Evolutionary conservation across 1,140 invertebrate species (phyloP).

Genomic region (Lepidurus arcticus): DNA sequence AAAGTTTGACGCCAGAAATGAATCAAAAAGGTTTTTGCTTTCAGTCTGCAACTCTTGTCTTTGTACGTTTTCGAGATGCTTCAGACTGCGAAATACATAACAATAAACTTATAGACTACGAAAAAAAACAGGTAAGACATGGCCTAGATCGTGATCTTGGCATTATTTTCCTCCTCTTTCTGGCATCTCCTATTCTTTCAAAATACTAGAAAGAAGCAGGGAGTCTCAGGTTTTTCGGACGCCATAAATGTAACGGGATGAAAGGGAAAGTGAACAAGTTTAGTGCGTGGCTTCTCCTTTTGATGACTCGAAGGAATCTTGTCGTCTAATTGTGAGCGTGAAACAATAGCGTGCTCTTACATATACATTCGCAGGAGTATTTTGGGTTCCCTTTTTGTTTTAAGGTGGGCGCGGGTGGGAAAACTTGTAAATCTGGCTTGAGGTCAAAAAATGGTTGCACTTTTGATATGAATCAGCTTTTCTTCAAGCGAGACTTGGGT

Average conservation of each 20-base stretch:
- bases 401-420: not conserved
- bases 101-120: not conserved
- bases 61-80: not conserved
- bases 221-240: not conserved
- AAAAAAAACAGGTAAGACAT: not conserved
- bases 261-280: not conserved
- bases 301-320: not conserved
- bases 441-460: not conserved
- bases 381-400: not conserved
- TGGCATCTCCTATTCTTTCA: not conserved
- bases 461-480: constrained; percentile 20
- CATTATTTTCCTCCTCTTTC: not conserved
- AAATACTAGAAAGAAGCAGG: not conserved
- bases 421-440: too few relatives aligned
- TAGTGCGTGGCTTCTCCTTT: not conserved
- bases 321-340: not conserved
- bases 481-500: not conserved
- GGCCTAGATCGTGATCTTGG: not conserved
- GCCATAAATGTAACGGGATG: not conserved
- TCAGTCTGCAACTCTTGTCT: not conserved
- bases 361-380: not conserved
- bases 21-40: not conserved
- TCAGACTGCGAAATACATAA: not conserved
- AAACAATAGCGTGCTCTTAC: not conserved
- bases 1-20: not conserved